A percentile compares a stretch with the other conserved stretches of the same genome.
Conservation (phyloP, 2,113 vertebrate genomes). For the Panurus biarmicus region DNA sequence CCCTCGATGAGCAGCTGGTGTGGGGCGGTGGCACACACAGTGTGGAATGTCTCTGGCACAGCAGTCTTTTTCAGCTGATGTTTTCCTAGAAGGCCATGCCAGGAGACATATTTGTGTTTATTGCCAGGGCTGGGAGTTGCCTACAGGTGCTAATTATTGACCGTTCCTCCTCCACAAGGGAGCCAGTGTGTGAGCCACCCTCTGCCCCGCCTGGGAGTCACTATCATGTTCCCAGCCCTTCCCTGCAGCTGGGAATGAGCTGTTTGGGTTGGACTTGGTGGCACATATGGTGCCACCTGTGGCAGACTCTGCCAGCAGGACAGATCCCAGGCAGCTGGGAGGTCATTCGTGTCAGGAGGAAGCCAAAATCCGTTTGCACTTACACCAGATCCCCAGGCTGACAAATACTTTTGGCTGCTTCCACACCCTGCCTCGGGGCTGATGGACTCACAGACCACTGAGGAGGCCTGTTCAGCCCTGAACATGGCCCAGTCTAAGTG, state of each 20-base stretch:
- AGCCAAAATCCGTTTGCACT: background rate
- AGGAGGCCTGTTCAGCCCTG: background rate
- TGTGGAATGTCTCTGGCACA: background rate
- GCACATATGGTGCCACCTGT: conserved; percentile 30
- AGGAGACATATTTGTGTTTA: conserved; percentile 56
- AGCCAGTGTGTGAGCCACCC: conserved; percentile 6
- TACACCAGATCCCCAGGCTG: background rate
- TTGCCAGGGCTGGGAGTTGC: conserved; percentile 4
- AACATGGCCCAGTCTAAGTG: background rate
- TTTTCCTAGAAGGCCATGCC: conserved; percentile 27
- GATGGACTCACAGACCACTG: background rate
- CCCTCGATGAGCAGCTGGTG: background rate
- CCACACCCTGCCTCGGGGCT: background rate
- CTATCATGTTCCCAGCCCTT: background rate
- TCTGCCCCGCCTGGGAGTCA: background rate
- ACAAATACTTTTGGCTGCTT: background rate
- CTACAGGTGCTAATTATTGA: conserved; percentile 10
- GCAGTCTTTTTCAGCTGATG: background rate
- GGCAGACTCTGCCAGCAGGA: background rate
- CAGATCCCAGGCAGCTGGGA: background rate
- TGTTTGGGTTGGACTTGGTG: background rate
- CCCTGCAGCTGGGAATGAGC: background rate
- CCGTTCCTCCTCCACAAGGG: conserved; percentile 26
- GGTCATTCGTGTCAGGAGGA: background rate
- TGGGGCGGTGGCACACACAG: background rate